Conservation (phyloP, 2,888 invertebrate species). For the Mythimna ferrago region DNA sequence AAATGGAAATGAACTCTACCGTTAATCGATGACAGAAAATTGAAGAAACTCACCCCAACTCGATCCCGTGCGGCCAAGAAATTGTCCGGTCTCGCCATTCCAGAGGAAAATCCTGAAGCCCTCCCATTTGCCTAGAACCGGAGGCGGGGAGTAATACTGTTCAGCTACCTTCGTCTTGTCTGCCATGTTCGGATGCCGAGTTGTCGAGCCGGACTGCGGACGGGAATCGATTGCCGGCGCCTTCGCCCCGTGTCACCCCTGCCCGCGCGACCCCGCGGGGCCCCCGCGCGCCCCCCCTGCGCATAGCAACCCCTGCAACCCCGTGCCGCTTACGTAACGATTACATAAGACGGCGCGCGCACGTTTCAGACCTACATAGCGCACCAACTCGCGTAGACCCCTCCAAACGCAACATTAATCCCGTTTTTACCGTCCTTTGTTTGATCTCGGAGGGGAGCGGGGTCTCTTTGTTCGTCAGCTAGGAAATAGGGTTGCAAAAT, state of each 20-base stretch:
- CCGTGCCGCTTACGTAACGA: conserved; percentile 85
- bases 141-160: conserved; percentile 95
- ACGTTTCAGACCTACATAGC: conserved; percentile 76
- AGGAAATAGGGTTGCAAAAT: conserved; percentile 66
- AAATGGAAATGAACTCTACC: conserved; percentile 60
- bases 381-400: conserved; percentile 67
- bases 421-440: conserved; percentile 34
- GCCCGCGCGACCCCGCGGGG: conserved; percentile 47
- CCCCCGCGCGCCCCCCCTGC: conserved; percentile 67
- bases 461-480: conserved; percentile 67
- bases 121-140: conserved; percentile 96
- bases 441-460: conserved; percentile 47
- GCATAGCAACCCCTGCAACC: conserved; percentile 79
- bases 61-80: conserved; percentile 97
- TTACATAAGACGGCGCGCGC: conserved; percentile 89
- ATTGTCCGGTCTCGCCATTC: conserved; percentile 97
- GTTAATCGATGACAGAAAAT: conserved; percentile 25
- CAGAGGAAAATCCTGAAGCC: conserved; percentile 96
- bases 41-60: conserved; percentile 97
- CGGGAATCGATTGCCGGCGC: conserved; percentile 84
- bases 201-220: conserved; percentile 86
- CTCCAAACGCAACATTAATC: conserved; percentile 40
- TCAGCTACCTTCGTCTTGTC: conserved; percentile 93
- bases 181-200: conserved; percentile 91
- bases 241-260: conserved; percentile 77